A percentile compares a stretch with the other conserved stretches of the same genome.
These are phyloP conservation scores for Oegoconia quadripuncta DNA, from an alignment of 2,888 invertebrate species.

Conservation along the genomic window DNA sequence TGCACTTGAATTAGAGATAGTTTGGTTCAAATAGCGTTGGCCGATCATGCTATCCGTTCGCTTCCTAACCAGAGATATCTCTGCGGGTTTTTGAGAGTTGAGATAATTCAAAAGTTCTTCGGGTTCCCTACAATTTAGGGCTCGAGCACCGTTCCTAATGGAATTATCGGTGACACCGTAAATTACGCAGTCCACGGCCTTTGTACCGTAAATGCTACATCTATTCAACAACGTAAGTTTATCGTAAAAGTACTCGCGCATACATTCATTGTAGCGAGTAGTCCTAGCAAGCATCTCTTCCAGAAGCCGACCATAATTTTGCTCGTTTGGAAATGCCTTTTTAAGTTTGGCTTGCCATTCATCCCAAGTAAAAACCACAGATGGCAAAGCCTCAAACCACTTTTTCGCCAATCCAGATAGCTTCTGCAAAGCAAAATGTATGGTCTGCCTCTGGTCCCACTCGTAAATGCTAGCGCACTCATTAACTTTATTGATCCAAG, in stretches of 20 bases:
- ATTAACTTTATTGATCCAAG: slow-evolving; percentile 16
- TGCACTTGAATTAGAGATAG: background rate
- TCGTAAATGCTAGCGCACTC: slow-evolving; percentile 15
- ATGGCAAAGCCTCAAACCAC: slow-evolving; percentile 18
- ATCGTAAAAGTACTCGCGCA: slow-evolving; percentile 20
- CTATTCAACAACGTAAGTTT: slow-evolving; percentile 17
- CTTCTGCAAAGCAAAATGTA: slow-evolving; percentile 20
- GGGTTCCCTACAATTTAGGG: slow-evolving; percentile 19
- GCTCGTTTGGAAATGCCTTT: slow-evolving; percentile 19
- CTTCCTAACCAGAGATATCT: background rate
- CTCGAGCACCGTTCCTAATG: slow-evolving; percentile 17
- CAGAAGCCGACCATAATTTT: slow-evolving; percentile 20
- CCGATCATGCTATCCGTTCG: background rate
- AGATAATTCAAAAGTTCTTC: slow-evolving; percentile 19
- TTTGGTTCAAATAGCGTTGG: background rate
- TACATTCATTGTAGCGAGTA: slow-evolving; percentile 10
- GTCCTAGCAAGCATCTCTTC: slow-evolving; percentile 20
- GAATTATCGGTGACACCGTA: slow-evolving; percentile 19
- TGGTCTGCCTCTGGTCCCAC: slow-evolving; percentile 21
- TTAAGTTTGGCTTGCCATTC: slow-evolving; percentile 22
- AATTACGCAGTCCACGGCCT: slow-evolving; percentile 25
- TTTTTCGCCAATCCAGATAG: slow-evolving; percentile 17
- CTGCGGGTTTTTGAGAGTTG: slow-evolving; percentile 4
- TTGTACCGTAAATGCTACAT: slow-evolving; percentile 18
- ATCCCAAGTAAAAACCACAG: slow-evolving; percentile 15